phyloP scores from a whole-genome alignment of 2,113 vertebrate species.

The Sakesphorus luctuosus region DNA sequence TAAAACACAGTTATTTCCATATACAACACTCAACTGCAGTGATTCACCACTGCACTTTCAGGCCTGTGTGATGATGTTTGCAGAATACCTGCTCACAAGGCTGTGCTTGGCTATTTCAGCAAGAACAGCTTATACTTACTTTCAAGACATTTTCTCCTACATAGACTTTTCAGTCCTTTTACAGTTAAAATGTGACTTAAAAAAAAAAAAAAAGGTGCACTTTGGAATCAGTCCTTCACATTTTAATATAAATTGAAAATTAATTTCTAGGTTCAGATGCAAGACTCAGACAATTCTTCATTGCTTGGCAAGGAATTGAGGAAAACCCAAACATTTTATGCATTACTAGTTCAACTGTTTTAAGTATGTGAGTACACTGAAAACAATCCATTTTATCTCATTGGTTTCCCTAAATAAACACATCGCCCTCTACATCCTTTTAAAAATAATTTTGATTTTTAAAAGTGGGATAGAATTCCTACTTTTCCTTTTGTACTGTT shows the following conservation, averaged over 20 bases:
- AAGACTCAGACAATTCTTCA: not conserved
- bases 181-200: not conserved
- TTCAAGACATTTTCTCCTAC: not conserved
- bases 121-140: not conserved
- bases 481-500: not conserved
- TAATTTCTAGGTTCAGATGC: not conserved
- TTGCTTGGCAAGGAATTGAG: not conserved
- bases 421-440: rapidly evolving
- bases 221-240: not conserved
- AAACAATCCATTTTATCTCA: not conserved
- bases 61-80: not conserved
- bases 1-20: not conserved
- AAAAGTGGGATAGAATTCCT: not conserved
- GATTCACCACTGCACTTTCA: not conserved
- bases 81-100: not conserved
- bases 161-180: not conserved
- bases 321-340: not conserved
- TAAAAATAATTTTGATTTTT: not conserved
- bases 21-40: not conserved
- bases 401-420: not conserved
- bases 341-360: not conserved
- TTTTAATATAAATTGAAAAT: not conserved
- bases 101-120: not conserved
- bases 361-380: not conserved
- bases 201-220: not conserved